These are phyloP conservation scores for Charaxes varanes DNA, from an alignment of 1,140 invertebrate species.

Conservation along the genomic window DNA sequence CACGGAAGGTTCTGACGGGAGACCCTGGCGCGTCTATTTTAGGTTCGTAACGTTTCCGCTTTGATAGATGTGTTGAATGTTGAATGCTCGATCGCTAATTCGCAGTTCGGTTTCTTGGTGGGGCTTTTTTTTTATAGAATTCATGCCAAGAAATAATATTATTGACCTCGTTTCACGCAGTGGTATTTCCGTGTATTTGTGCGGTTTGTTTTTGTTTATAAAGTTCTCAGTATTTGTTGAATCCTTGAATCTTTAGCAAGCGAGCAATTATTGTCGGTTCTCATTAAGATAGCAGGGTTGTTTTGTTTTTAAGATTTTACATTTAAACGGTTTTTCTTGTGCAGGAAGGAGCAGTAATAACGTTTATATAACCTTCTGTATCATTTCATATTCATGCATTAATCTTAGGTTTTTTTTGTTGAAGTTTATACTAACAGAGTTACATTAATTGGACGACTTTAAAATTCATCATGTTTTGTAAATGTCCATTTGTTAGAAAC, in stretches of 20 bases:
- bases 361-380: too few relatives aligned
- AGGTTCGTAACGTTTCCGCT: slow-evolving; percentile 47
- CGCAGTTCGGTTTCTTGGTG: too few relatives aligned
- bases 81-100: slow-evolving; percentile 19
- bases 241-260: slow-evolving; percentile 7
- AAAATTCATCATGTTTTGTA: too few relatives aligned
- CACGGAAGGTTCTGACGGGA: slow-evolving; percentile 41
- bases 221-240: slow-evolving; percentile 6
- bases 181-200: slow-evolving; percentile 25
- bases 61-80: slow-evolving; percentile 27
- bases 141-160: slow-evolving; percentile 18
- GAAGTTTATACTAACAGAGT: too few relatives aligned
- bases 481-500: too few relatives aligned
- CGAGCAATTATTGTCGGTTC: not conserved
- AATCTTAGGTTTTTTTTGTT: too few relatives aligned
- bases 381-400: too few relatives aligned
- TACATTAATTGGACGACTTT: too few relatives aligned
- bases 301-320: too few relatives aligned
- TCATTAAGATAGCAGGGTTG: too few relatives aligned
- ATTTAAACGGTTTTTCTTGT: too few relatives aligned
- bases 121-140: slow-evolving; percentile 25
- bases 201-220: slow-evolving; percentile 20
- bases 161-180: slow-evolving; percentile 23
- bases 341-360: too few relatives aligned
- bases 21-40: slow-evolving; percentile 60